Evolutionary conservation across 2,797 vertebrate genomes (phyloP).

Genomic region (Sebastes nivosus): DNA sequence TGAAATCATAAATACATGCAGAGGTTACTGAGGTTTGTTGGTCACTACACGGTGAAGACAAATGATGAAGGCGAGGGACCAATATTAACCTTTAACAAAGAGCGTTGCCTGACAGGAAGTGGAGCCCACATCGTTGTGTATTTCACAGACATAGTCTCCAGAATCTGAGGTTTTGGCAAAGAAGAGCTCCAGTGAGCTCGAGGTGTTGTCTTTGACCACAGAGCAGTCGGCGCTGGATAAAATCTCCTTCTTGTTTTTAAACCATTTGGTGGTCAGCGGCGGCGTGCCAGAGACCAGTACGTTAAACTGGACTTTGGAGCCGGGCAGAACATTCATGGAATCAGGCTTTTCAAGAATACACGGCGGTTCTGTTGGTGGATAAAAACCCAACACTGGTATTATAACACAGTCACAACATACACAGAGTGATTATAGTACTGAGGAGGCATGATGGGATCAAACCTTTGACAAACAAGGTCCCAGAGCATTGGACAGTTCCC

Average conservation of each 20-base stretch:
- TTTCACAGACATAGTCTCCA: slow-evolving; percentile 90
- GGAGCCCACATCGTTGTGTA: slow-evolving; percentile 91
- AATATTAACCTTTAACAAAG: slow-evolving; percentile 93
- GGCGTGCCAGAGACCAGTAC: slow-evolving; percentile 86
- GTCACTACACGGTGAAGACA: neutral
- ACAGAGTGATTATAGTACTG: neutral
- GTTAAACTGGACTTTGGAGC: slow-evolving; percentile 86
- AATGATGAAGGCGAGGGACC: slow-evolving; percentile 73
- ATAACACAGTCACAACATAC: neutral
- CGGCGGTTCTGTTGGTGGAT: slow-evolving; percentile 85
- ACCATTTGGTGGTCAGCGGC: slow-evolving; percentile 90
- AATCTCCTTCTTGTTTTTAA: slow-evolving; percentile 90
- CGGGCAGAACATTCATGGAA: slow-evolving; percentile 86
- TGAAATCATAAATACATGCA: slow-evolving; percentile 66
- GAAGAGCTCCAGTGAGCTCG: slow-evolving; percentile 88
- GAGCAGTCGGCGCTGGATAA: slow-evolving; percentile 84
- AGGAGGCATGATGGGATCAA: slow-evolving; percentile 48
- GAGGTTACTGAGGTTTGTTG: neutral
- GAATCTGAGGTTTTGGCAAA: slow-evolving; percentile 88
- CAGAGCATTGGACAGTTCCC: slow-evolving; percentile 88
- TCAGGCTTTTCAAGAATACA: slow-evolving; percentile 88
- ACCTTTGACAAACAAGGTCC: slow-evolving; percentile 90
- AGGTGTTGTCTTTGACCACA: slow-evolving; percentile 87
- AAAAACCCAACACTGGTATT: neutral
- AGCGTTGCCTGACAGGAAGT: slow-evolving; percentile 86